These are phyloP conservation scores for Geodia barretti DNA, from an alignment of 37 sponge, comb jelly and placozoan genomes.

Conservation along the genomic window DNA sequence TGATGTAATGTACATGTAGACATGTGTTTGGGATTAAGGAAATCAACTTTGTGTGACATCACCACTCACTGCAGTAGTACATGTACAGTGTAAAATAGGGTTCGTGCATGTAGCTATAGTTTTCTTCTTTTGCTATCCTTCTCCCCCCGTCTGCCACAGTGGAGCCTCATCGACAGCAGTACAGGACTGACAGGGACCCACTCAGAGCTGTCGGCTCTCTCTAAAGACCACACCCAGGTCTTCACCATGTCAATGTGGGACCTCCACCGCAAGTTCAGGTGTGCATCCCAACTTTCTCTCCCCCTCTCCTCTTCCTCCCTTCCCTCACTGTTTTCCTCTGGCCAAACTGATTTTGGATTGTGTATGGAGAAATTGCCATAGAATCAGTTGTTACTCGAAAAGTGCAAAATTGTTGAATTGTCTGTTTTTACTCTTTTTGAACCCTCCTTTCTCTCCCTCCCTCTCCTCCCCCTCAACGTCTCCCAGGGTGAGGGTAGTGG, in stretches of 20 bases:
- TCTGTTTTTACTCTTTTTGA: background rate
- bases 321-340: background rate
- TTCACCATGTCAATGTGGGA: conserved; percentile 90
- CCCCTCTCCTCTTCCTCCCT: background rate
- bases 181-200: conserved; percentile 83
- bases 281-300: background rate
- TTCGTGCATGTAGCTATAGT: too few relatives aligned
- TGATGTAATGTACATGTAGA: too few relatives aligned
- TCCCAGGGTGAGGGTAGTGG: conserved; percentile 63
- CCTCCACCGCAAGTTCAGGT: conserved; percentile 81
- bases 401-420: background rate
- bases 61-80: too few relatives aligned
- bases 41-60: too few relatives aligned
- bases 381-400: background rate
- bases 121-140: too few relatives aligned
- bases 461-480: background rate
- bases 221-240: conserved; percentile 81
- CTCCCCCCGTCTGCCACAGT: too few relatives aligned
- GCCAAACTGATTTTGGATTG: background rate
- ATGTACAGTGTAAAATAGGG: too few relatives aligned
- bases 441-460: background rate
- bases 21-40: too few relatives aligned
- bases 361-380: background rate
- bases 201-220: conserved; percentile 77
- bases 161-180: conserved; percentile 71